phyloP scores from a whole-genome alignment of 2,797 vertebrate genomes.

The Paedocypris micromegethes region DNA sequence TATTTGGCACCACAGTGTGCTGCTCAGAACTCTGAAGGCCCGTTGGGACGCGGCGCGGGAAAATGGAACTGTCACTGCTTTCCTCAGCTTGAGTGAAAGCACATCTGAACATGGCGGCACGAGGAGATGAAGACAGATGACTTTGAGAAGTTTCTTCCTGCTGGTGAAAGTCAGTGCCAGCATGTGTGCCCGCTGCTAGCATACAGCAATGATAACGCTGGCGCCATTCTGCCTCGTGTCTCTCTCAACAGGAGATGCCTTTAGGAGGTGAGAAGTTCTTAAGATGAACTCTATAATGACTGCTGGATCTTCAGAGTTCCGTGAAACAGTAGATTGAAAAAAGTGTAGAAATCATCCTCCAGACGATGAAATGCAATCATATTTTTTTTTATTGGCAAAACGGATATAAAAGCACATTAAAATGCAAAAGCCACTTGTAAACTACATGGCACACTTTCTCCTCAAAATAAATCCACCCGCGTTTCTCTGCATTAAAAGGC shows the following conservation, averaged over 20 bases:
- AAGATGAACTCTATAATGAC: too few relatives aligned
- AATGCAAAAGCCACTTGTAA: conserved; percentile 48
- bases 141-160: conserved; percentile 22
- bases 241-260: conserved; percentile 30
- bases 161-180: conserved; percentile 19
- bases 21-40: conserved; percentile 17
- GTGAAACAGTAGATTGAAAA: too few relatives aligned
- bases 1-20: conserved; percentile 13
- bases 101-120: conserved; percentile 31
- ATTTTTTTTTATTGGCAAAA: conserved; percentile 48
- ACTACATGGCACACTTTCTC: conserved; percentile 48
- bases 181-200: conserved; percentile 27
- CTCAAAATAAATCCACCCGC: conserved; percentile 34
- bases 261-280: not conserved
- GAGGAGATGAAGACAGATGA: conserved; percentile 37
- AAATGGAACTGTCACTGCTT: conserved; percentile 28
- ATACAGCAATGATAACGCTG: conserved; percentile 32
- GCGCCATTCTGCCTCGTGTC: conserved; percentile 23
- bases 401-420: conserved; percentile 52
- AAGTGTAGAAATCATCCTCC: too few relatives aligned
- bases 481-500: conserved; percentile 40
- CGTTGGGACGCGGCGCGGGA: conserved; percentile 12
- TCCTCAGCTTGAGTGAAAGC: conserved; percentile 28
- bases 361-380: conserved; percentile 41
- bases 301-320: too few relatives aligned